Evolutionary conservation across 2,888 invertebrate genomes (phyloP), one percentile per base, ranked within the genome.

Genomic region (Erebia ligea): DNA sequence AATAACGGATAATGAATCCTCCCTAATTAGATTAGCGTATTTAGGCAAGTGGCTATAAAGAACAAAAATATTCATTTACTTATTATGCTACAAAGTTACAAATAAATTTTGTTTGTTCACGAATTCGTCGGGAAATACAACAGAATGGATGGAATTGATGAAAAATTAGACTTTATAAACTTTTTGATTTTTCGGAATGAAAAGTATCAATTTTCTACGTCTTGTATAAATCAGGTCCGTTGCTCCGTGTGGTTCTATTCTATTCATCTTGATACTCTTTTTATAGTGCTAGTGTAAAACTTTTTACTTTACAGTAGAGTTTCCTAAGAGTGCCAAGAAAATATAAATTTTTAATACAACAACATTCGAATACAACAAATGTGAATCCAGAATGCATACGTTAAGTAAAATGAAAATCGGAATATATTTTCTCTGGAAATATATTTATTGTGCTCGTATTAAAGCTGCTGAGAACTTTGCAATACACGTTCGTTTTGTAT

Each of bases 391-490:
- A 58, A 58, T 58, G 58, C 40, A 34, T 58, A 54, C 52, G 63
- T 56, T 48, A 81, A 82, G 83, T 82, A 83, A 81, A 79, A 80
- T 84, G 86, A 58, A 87, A 83, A 84, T 83, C 87, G 85, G 84
- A 83, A 82, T 85, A 85, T 84, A 84, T 34, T 82, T 82, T 82
- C 84, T 82, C 84, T 82, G 79, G 78, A 76, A 81, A 84, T 80
- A 79, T 86, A 86, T 88, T 86, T 86, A 86, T 86, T 76, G 82
- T 80, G 77, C 78, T 77, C 78, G 81, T 81, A 25, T 25, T 25
- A 83, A 84, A 82, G 80, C 82, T 81, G 80, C 82, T 83, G 81
- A 80, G 48, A 48, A 48, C 48, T 52, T 52, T 52, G 52, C 52
- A 52, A n/a, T n/a, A 52, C 52, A 8, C 52, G 50, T 52, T n/a